phyloP scores from a whole-genome alignment of 2,113 vertebrate genomes.

The Sebastes fasciatus region DNA sequence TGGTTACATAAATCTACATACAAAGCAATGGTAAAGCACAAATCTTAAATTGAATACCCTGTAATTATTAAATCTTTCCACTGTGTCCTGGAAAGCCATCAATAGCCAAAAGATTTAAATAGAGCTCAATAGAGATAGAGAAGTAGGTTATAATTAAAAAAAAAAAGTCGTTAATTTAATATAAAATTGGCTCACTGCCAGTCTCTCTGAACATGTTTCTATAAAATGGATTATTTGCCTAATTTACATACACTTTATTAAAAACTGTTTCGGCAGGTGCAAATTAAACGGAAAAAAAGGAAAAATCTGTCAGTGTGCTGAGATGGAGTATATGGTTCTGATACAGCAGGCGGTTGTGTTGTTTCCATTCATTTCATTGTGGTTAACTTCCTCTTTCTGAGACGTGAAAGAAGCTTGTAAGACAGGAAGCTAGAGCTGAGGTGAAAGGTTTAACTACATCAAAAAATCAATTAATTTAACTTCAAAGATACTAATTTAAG shows the following conservation, averaged over 20 bases:
- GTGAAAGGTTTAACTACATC: not conserved
- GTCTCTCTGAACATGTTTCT: not conserved
- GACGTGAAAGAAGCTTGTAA: not conserved
- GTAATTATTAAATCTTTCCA: too few relatives aligned
- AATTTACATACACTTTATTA: not conserved
- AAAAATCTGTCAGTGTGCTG: not conserved
- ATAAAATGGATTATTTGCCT: not conserved
- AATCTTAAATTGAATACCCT: too few relatives aligned
- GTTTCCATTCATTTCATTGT: constrained; percentile 32
- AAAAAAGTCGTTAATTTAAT: too few relatives aligned
- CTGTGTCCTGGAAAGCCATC: too few relatives aligned
- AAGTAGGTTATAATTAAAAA: too few relatives aligned
- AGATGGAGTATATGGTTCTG: not conserved
- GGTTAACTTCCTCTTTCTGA: constrained; percentile 52
- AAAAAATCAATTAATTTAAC: not conserved
- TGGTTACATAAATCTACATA: not conserved
- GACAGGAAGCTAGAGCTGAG: not conserved
- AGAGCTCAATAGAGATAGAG: too few relatives aligned
- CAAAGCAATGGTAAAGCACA: not conserved
- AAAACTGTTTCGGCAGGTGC: constrained; percentile 23
- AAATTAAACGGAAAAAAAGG: not conserved
- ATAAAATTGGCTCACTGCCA: not conserved
- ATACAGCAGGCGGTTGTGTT: constrained; percentile 18
- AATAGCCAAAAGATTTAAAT: too few relatives aligned
- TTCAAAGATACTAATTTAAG: not conserved